Conservation (phyloP, 2,113 vertebrate species). For the Calonectris borealis region DNA sequence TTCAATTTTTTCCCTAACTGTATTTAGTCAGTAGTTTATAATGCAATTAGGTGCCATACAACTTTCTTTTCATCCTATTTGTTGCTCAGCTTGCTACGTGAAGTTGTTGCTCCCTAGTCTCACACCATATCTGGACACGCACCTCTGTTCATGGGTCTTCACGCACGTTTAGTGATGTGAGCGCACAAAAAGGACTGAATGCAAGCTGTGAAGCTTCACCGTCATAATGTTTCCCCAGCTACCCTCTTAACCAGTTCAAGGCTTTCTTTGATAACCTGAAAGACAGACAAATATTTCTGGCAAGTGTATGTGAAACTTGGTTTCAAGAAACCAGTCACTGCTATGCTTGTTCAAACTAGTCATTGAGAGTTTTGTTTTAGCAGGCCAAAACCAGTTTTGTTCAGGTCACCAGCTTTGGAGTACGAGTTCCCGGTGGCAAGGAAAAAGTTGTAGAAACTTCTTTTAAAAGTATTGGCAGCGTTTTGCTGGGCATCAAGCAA, state of each 20-base stretch:
- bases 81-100: neutral
- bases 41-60: neutral
- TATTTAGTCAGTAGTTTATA: neutral
- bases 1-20: neutral
- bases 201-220: neutral
- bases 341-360: neutral
- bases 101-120: neutral
- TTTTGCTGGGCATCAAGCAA: neutral
- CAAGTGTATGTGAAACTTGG: neutral
- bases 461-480: neutral
- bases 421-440: neutral
- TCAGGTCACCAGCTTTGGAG: neutral
- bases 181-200: neutral
- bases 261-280: neutral
- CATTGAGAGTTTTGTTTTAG: neutral
- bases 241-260: neutral
- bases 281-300: neutral
- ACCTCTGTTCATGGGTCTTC: neutral
- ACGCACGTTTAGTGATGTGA: neutral
- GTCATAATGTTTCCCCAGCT: neutral
- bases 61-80: neutral
- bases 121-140: rapidly evolving
- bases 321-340: neutral
- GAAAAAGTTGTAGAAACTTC: neutral
- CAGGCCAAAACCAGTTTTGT: neutral